Base-by-base conservation (phyloP, 2,888 invertebrate species). In the Cetonia aurata region DNA sequence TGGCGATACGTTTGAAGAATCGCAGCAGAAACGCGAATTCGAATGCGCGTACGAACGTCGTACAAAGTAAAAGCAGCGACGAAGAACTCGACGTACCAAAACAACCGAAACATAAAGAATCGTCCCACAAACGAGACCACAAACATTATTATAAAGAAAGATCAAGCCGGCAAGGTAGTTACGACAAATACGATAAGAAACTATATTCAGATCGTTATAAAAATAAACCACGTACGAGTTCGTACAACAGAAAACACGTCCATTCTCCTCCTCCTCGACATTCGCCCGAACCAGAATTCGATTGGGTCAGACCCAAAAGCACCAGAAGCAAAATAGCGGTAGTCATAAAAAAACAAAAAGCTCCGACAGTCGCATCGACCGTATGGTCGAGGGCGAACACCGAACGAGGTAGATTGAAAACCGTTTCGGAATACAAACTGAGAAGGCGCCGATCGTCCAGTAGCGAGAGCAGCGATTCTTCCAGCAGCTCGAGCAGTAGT, bases 241-340 rank as follows among this genome's bases (percentile, higher is more conserved):
- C 37, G 6, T 37, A 3, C 4, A 9, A 8, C 37, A 37, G 10
- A 10, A 37, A 8, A 37, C 8, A 37, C 37, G 10, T 4, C 10
- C 6, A 37, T 8, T 37, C 37, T 9, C 10, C 37, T 9, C 10
- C 37, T 9, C 37, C 37, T 1, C 8, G 66, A 15, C 70, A 73
- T n/a, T 12, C 44, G 9, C 37, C 72, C 3, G 75, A 73, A 1
- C 59, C 67, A 8, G 56, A 71, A 0, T 73, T 62, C 44, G 65
- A 72, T 17, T 71, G 62, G 13, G 71, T 75, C 10, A 83, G 83
- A 75, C 81, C 84, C 0, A 80, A 73, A 69, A 85, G 84, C 76
- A 85, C 84, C 0, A 80, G 73, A 69, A 85, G 84, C 76, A 85
- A 83, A 75, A 83, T 84, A 2, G 80, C 83, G 1, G 82, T 84